Evolutionary conservation across 2,888 invertebrate genomes (phyloP).

Genomic region (Drosophila recens): DNA sequence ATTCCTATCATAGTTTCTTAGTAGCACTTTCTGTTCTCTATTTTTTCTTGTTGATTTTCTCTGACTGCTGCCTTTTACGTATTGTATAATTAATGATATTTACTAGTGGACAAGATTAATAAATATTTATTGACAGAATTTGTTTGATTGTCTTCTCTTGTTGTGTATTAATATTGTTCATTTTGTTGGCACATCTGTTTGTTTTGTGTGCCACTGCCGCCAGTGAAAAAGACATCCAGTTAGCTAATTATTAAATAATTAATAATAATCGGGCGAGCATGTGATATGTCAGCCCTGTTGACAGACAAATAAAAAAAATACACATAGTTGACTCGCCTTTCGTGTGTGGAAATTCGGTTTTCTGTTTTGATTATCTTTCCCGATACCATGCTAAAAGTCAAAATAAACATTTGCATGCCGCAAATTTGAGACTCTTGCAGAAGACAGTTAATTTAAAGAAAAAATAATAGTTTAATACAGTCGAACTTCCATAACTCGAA

Average conservation of each 20-base stretch:
- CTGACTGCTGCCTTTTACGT: neutral
- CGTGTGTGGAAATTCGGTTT: neutral
- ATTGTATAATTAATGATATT: slow-evolving; percentile 57
- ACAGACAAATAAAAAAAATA: slow-evolving; percentile 26
- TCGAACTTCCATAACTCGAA: too few relatives aligned
- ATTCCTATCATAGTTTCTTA: neutral
- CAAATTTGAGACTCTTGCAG: neutral
- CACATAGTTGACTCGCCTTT: neutral
- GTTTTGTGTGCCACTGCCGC: slow-evolving; percentile 18
- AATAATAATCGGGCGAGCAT: slow-evolving; percentile 54
- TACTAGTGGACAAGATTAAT: slow-evolving; percentile 57
- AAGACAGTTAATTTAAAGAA: too few relatives aligned
- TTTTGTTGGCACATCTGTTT: slow-evolving; percentile 34
- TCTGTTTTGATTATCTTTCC: neutral
- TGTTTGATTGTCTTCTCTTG: slow-evolving; percentile 25
- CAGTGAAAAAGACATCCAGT: slow-evolving; percentile 36
- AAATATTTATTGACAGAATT: slow-evolving; percentile 61
- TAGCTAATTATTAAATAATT: slow-evolving; percentile 59
- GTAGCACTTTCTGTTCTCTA: neutral
- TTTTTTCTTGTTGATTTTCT: neutral
- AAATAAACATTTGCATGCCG: neutral
- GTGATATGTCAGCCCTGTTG: slow-evolving; percentile 41
- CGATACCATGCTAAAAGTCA: neutral
- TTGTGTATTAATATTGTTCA: slow-evolving; percentile 13
- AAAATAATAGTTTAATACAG: too few relatives aligned